These are phyloP conservation scores for Orthosia gothica DNA, from an alignment of 2,888 invertebrate genomes.

Conservation along the genomic window DNA sequence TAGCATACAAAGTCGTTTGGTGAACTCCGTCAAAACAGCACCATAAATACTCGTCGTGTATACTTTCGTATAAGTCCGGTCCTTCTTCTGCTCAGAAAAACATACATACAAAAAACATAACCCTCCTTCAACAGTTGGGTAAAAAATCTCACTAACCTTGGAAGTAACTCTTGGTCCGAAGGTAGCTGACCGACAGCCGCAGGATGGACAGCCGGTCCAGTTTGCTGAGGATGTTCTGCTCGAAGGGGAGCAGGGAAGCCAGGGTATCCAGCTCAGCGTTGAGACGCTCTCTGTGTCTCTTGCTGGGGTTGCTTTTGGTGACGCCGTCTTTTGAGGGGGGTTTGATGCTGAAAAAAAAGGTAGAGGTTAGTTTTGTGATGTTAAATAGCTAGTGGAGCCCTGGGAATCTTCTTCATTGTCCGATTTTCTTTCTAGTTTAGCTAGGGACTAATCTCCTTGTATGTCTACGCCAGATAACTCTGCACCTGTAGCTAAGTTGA, in stretches of 20 bases:
- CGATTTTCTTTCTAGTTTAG: too few relatives aligned
- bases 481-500: too few relatives aligned
- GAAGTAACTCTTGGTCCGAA: constrained; percentile 99
- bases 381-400: neutral
- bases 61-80: too few relatives aligned
- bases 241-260: constrained; percentile 98
- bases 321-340: constrained; percentile 98
- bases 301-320: constrained; percentile 99
- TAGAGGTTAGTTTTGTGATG: neutral
- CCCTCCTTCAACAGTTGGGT: too few relatives aligned
- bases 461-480: too few relatives aligned
- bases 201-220: constrained; percentile 99
- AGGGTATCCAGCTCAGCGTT: constrained; percentile 99
- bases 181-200: constrained; percentile 99
- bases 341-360: constrained; percentile 94
- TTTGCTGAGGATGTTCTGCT: constrained; percentile 99
- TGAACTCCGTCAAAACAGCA: too few relatives aligned
- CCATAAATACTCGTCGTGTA: too few relatives aligned
- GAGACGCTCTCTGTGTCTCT: constrained; percentile 98
- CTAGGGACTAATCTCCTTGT: too few relatives aligned
- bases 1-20: too few relatives aligned
- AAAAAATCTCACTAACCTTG: constrained; percentile 94
- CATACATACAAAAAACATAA: too few relatives aligned
- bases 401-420: too few relatives aligned
- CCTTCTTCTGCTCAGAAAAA: too few relatives aligned